phyloP scores from a whole-genome alignment of 2,113 vertebrate species.

The Albula goreensis region DNA sequence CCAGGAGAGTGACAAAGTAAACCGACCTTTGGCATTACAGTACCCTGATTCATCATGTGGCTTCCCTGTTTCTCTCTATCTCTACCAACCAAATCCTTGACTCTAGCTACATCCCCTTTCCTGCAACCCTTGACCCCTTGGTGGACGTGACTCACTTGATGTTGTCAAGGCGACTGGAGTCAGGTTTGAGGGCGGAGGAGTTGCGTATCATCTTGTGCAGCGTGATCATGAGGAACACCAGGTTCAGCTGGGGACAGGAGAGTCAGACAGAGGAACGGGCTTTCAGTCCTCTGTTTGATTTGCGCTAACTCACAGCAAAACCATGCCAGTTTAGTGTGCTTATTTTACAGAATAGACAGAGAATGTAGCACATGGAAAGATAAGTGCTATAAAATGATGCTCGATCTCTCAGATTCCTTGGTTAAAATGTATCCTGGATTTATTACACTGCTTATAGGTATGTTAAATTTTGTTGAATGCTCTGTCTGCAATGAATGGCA shows the following conservation, averaged over 20 bases:
- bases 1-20: not conserved
- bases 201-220: constrained; percentile 91
- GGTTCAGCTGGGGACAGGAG: constrained; percentile 78
- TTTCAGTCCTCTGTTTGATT: not conserved
- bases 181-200: constrained; percentile 86
- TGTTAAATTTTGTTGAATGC: not conserved
- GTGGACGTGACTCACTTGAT: constrained; percentile 78
- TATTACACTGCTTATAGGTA: no score
- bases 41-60: no score
- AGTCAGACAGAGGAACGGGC: not conserved
- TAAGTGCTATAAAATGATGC: not conserved
- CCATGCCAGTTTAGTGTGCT: not conserved
- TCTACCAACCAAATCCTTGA: no score
- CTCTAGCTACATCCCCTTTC: no score
- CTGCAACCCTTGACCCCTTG: not conserved
- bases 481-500: not conserved
- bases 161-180: constrained; percentile 87
- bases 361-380: not conserved
- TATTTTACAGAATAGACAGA: not conserved
- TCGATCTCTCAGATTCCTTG: not conserved
- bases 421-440: not conserved
- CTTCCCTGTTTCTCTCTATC: no score
- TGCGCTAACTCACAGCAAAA: not conserved
- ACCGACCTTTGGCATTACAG: not conserved
- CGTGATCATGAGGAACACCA: constrained; percentile 90